Evolutionary conservation across 2,113 vertebrate species (phyloP).

Genomic region (Lepisosteus oculatus): DNA sequence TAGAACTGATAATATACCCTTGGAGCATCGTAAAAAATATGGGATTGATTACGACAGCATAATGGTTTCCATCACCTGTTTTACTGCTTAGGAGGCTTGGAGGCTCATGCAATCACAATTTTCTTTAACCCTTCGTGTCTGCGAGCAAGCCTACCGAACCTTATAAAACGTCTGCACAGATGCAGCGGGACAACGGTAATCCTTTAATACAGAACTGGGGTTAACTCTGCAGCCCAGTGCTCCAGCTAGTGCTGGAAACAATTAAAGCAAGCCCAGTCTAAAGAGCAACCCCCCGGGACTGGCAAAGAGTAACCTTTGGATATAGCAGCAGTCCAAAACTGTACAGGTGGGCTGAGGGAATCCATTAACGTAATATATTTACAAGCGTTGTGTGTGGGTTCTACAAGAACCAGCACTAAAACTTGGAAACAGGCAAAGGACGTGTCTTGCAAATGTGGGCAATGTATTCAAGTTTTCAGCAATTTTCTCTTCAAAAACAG

Average conservation of each 20-base stretch:
- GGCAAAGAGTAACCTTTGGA: not conserved
- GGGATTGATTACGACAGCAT: slow-evolving; percentile 12
- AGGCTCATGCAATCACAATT: not conserved
- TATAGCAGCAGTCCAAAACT: not conserved
- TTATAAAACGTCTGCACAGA: too few species aligned
- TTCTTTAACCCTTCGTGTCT: not conserved
- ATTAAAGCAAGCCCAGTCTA: not conserved
- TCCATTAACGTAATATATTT: not conserved
- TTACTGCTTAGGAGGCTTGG: slow-evolving; percentile 1
- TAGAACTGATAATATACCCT: slow-evolving; percentile 17
- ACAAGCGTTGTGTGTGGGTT: not conserved
- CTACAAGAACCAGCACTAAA: too few species aligned
- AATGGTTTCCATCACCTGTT: slow-evolving; percentile 15
- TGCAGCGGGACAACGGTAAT: too few species aligned
- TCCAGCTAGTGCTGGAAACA: not conserved
- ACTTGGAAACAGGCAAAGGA: too few species aligned
- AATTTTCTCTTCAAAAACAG: too few species aligned
- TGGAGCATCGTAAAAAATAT: slow-evolving; percentile 1
- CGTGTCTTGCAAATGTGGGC: too few species aligned
- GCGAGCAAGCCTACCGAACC: too few species aligned
- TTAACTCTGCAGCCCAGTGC: not conserved
- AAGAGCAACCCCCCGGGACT: not conserved
- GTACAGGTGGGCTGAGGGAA: not conserved
- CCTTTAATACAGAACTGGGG: too few species aligned
- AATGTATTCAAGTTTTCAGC: too few species aligned